These are phyloP conservation scores for Ficedula albicollis DNA, from an alignment of 2,797 vertebrate genomes.

Conservation along the genomic window DNA sequence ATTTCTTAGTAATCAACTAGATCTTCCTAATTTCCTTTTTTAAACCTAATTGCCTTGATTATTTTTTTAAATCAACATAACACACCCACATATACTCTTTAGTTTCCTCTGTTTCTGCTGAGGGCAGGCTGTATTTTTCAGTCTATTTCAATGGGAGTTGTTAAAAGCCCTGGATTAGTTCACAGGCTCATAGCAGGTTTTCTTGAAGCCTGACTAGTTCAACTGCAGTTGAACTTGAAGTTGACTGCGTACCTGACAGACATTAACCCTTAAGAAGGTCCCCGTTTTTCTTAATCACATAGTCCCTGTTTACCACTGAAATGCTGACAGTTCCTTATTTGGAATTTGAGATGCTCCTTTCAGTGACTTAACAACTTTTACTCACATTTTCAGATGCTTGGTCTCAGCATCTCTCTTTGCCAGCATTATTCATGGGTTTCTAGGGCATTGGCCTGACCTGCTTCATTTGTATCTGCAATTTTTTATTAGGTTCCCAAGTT, in stretches of 20 bases:
- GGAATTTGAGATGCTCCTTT: background rate
- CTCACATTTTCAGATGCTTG: background rate
- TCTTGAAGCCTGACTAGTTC: background rate
- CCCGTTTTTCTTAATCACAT: background rate
- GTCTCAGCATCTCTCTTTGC: background rate
- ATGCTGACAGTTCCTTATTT: background rate
- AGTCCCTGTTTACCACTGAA: background rate
- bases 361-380: background rate
- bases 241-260: background rate
- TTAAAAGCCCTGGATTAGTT: background rate
- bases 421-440: background rate
- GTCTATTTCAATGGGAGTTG: background rate
- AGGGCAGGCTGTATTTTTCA: background rate
- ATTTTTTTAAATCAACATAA: background rate
- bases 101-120: background rate
- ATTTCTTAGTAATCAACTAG: background rate
- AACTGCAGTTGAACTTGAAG: constrained; percentile 20
- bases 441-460: background rate
- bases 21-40: background rate
- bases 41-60: background rate
- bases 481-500: background rate
- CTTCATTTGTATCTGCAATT: background rate
- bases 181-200: background rate
- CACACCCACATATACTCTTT: background rate
- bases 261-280: background rate